phyloP scores from a whole-genome alignment of 2,888 invertebrate genomes.

The Cantharis lateralis region DNA sequence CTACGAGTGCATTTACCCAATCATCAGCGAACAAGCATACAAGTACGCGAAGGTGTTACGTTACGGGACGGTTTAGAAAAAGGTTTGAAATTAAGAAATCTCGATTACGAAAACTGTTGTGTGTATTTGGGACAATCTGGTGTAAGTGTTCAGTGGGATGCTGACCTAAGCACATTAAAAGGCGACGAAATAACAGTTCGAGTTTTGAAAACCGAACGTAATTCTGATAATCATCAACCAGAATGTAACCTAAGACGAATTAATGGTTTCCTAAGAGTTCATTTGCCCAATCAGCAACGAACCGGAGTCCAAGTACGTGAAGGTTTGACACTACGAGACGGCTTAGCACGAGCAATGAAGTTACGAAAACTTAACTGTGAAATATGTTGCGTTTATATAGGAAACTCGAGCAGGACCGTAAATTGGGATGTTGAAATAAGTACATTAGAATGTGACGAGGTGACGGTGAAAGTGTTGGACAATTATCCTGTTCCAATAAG shows the following conservation, averaged over 20 bases:
- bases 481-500: constrained; percentile 88
- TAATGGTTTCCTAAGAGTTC: constrained; percentile 83
- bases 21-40: constrained; percentile 91
- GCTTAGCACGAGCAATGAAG: constrained; percentile 89
- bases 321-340: constrained; percentile 85
- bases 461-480: constrained; percentile 83
- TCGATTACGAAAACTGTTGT: constrained; percentile 90
- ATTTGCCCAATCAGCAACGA: constrained; percentile 92
- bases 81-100: constrained; percentile 86
- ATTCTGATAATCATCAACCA: constrained; percentile 34
- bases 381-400: constrained; percentile 85
- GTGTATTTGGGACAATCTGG: constrained; percentile 71
- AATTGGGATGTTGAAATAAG: constrained; percentile 94
- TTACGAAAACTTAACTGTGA: constrained; percentile 87
- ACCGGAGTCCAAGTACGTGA: constrained; percentile 86
- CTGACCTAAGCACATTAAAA: constrained; percentile 79
- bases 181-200: constrained; percentile 61
- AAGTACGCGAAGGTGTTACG: constrained; percentile 80
- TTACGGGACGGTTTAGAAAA: constrained; percentile 88
- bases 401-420: constrained; percentile 68
- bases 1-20: constrained; percentile 91
- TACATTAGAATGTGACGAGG: constrained; percentile 85
- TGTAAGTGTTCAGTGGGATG: constrained; percentile 87
- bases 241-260: constrained; percentile 54
- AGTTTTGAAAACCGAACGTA: constrained; percentile 25